A percentile compares a stretch with the other conserved stretches of the same genome.
Evolutionary conservation across 37 sponge, comb jelly and placozoan genomes (phyloP).

Genomic region (Geodia barretti): DNA sequence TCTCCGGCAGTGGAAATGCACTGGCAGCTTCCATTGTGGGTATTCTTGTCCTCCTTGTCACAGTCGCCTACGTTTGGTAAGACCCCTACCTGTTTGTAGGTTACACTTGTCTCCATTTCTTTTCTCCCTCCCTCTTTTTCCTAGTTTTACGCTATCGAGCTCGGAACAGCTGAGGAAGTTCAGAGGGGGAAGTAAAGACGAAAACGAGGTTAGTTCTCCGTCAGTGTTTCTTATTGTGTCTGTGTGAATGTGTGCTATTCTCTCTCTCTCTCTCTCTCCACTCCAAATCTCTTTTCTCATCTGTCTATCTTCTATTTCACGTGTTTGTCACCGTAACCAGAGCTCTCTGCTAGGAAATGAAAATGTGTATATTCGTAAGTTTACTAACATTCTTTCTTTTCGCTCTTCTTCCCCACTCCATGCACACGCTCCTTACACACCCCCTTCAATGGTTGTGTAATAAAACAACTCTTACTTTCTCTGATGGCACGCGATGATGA

Average conservation of each 20-base stretch:
- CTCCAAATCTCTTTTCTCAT: no score
- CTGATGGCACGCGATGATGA: no score
- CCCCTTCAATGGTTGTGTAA: background rate
- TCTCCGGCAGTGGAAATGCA: conserved; percentile 39
- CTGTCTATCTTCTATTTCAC: no score
- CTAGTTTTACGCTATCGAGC: conserved; percentile 54
- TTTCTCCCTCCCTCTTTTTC: background rate
- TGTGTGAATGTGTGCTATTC: no score
- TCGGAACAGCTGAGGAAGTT: conserved; percentile 61
- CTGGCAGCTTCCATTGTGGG: conserved; percentile 82
- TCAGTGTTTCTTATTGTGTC: background rate
- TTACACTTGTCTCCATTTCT: background rate
- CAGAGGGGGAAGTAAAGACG: conserved; percentile 64
- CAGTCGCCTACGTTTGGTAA: conserved; percentile 76
- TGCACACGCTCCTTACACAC: background rate
- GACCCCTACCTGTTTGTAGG: conserved; percentile 12
- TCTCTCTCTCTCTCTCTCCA: background rate
- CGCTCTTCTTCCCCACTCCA: background rate
- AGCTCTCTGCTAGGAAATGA: background rate
- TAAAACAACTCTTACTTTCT: no score
- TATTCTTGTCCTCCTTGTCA: conserved; percentile 69
- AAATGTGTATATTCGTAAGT: conserved; percentile 23
- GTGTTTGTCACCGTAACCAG: background rate
- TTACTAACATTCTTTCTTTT: background rate
- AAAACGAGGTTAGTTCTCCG: conserved; percentile 27